Conservation (phyloP, 2,888 invertebrate species). For the Scaptomyza reducta region DNA sequence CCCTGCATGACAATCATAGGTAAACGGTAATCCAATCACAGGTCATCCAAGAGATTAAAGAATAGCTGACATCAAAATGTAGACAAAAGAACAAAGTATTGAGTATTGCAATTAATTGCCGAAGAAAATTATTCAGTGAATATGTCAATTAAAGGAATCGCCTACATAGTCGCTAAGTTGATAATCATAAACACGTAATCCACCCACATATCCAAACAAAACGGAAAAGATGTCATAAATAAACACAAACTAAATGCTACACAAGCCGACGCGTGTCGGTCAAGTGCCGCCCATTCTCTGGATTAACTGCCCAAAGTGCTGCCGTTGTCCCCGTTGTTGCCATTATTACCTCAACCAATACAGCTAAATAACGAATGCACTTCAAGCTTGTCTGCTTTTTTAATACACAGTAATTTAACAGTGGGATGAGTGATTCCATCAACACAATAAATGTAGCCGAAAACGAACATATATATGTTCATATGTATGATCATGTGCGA, state of each 20-base stretch:
- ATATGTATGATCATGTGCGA: constrained; percentile 3
- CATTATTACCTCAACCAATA: constrained; percentile 37
- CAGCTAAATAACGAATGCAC: constrained; percentile 41
- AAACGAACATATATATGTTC: constrained; percentile 12
- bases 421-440: constrained; percentile 64
- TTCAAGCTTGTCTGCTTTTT: constrained; percentile 47
- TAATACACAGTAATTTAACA: constrained; percentile 43
- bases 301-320: constrained; percentile 32
- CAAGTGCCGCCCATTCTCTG: constrained; percentile 40
- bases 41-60: background rate
- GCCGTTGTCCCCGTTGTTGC: constrained; percentile 44
- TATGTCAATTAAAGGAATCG: constrained; percentile 8
- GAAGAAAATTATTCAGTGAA: background rate
- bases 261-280: constrained; percentile 47
- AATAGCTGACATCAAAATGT: background rate
- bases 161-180: constrained; percentile 9
- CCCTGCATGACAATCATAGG: background rate
- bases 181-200: constrained; percentile 8
- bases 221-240: constrained; percentile 8
- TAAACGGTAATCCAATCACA: background rate
- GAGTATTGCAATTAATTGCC: background rate
- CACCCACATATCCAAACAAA: constrained; percentile 12
- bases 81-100: background rate
- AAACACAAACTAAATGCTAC: constrained; percentile 13
- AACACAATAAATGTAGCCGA: constrained; percentile 14